Percentiles rank a stretch among this genome's conserved stretches.
phyloP scores from a whole-genome alignment of 2,113 vertebrate genomes.

The Gnathonemus echidnorhynchus region DNA sequence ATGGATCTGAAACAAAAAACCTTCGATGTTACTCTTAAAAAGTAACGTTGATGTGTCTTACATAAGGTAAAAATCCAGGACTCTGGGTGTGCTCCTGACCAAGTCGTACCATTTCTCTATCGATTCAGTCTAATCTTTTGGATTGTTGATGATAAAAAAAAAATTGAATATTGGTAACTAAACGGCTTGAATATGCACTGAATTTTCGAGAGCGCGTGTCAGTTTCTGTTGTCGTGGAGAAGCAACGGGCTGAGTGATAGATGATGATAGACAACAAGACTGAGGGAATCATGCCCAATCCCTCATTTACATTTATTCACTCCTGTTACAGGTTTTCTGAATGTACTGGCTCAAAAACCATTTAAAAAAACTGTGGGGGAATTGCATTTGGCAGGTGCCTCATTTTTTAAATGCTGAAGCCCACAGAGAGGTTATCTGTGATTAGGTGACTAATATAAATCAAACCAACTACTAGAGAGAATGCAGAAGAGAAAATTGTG shows the following conservation, averaged over 20 bases:
- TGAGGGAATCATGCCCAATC: not conserved
- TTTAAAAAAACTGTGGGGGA: not conserved
- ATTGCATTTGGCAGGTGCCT: not conserved
- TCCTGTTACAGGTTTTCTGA: not conserved
- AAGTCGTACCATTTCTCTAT: not conserved
- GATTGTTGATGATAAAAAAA: not conserved
- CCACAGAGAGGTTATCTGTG: not conserved
- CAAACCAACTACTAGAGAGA: not conserved
- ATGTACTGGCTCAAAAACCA: not conserved
- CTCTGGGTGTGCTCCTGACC: not conserved
- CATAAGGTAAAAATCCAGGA: not conserved
- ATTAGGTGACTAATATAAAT: not conserved
- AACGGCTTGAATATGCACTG: not conserved
- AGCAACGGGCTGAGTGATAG: not conserved
- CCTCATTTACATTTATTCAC: not conserved
- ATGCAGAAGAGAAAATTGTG: not conserved
- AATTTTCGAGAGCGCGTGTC: not conserved
- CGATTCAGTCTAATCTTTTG: not conserved
- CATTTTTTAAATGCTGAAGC: not conserved
- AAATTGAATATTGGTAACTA: not conserved
- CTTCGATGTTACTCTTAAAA: not conserved
- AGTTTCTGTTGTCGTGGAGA: not conserved
- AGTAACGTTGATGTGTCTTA: not conserved
- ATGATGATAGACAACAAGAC: not conserved
- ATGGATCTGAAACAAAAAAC: not conserved